phyloP scores from a whole-genome alignment of 2,888 invertebrate species.

The Spialia ferax region DNA sequence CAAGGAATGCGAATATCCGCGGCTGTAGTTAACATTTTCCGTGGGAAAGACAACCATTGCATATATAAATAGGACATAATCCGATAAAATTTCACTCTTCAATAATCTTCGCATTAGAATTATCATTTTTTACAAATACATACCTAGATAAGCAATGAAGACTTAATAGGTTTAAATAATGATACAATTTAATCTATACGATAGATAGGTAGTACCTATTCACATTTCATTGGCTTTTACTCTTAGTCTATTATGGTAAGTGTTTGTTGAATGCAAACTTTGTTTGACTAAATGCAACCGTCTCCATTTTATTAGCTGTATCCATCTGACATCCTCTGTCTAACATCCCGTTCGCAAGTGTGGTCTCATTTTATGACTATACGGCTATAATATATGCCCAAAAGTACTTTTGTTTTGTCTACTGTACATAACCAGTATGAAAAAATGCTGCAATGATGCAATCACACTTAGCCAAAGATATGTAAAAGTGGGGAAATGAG shows the following conservation, averaged over 20 bases:
- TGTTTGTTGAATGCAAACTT: not conserved
- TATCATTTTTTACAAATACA: not conserved
- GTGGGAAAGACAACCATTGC: constrained; percentile 22
- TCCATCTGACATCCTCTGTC: constrained; percentile 15
- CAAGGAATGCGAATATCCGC: constrained; percentile 37
- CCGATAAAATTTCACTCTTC: not conserved
- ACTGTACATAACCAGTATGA: too few relatives aligned
- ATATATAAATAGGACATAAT: constrained; percentile 5
- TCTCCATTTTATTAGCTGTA: constrained; percentile 21
- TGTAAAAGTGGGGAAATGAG: too few relatives aligned
- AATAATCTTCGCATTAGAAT: not conserved
- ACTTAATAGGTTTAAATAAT: too few relatives aligned
- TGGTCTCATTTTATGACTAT: constrained; percentile 11
- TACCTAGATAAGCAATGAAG: too few relatives aligned
- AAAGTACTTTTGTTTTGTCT: constrained; percentile 57
- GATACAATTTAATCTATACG: too few relatives aligned
- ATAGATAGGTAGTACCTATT: too few relatives aligned
- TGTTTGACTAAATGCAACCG: not conserved
- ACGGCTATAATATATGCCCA: not conserved
- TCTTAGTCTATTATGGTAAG: too few relatives aligned
- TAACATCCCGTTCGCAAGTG: constrained; percentile 9
- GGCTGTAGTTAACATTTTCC: constrained; percentile 22
- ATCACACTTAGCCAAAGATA: too few relatives aligned
- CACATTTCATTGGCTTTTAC: too few relatives aligned
- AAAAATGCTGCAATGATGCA: too few relatives aligned